Base-by-base conservation (phyloP, 2,113 vertebrate species). In the Calyptomena viridis region DNA sequence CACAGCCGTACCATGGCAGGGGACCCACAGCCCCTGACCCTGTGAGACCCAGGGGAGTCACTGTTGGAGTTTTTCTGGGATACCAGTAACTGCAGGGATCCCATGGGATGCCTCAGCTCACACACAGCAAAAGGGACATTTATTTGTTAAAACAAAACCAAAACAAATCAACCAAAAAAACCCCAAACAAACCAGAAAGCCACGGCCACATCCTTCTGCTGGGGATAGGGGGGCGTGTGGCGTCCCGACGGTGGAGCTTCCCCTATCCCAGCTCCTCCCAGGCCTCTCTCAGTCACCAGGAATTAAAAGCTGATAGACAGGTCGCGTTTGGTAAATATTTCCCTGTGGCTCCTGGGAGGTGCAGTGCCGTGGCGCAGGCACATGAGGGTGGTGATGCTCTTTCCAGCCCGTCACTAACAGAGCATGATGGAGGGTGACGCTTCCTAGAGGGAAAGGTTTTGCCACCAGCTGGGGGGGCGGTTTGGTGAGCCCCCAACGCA, bases 221-320 rank as follows among this genome's bases (percentile, higher is more conserved):
- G 42, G 33, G 66, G 13, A 22, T 69, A 24, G 50, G 39, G 23
- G 49, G 1, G 1, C 0, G 0, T 35, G 31, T 40, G 63, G 28
- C 77, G 49, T 24, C 67, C 22, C 21, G 25, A 58, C 1, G 0
- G 42, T 12, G 64, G 24, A 46, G 49, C 14, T 39, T 33, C 17
- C 31, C 7, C 87, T 23, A 12, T 22, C 42, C 20, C 82, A 50
- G 91, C n/a, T 58, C 12, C 28, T 44, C 8, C 17, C 60, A 14
- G 30, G 56, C 12, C 46, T 87, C 27, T 62, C n/a, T 21, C 55
- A 18, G 73, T 27, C 77, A 37, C 37, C 39, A 39, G 39, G 50
- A 88, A 27, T 25, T 3, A 14, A 49, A 40, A 25, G 0, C 13
- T 40, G 21, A 4, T 0, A 14, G 3, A 0, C 4, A 10, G 30